Percentiles rank a stretch among this genome's conserved stretches.
Evolutionary conservation across 2,797 vertebrate species (phyloP).

Genomic region (Pseudochaenichthys georgianus): DNA sequence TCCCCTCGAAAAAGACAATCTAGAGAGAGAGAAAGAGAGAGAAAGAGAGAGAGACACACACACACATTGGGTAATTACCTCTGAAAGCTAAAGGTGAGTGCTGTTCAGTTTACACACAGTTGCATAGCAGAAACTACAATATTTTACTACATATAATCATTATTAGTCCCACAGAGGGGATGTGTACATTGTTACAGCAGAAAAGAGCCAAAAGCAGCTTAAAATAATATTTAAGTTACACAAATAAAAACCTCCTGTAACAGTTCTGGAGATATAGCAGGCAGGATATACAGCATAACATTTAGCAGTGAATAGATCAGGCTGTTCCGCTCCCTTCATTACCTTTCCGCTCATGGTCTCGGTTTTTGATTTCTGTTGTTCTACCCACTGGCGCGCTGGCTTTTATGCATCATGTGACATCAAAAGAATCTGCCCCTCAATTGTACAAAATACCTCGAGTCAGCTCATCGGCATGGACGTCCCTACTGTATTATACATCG

Average conservation of each 20-base stretch:
- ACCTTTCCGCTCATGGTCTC: slow-evolving; percentile 70
- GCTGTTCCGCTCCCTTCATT: slow-evolving; percentile 20
- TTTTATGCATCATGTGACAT: slow-evolving; percentile 76
- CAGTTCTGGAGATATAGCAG: no score
- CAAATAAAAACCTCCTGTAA: no score
- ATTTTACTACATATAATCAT: background rate
- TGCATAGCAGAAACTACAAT: background rate
- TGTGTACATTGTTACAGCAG: no score
- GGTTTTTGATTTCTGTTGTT: slow-evolving; percentile 65
- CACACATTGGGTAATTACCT: background rate
- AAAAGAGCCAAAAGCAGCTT: no score
- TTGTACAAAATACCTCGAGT: slow-evolving; percentile 65
- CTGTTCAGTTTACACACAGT: background rate
- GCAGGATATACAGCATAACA: background rate
- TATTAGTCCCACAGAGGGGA: no score
- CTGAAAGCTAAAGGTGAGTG: background rate
- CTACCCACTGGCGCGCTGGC: slow-evolving; percentile 48
- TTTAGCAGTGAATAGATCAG: background rate
- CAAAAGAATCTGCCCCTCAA: slow-evolving; percentile 62
- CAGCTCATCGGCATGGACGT: slow-evolving; percentile 53
- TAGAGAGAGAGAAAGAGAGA: background rate
- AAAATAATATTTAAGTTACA: no score
- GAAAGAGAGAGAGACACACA: background rate
- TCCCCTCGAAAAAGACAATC: slow-evolving; percentile 63
- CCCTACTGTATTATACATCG: slow-evolving; percentile 41